These are phyloP conservation scores for Heteractis magnifica DNA, from an alignment of 92 coral and sea anemone genomes.

Conservation along the genomic window DNA sequence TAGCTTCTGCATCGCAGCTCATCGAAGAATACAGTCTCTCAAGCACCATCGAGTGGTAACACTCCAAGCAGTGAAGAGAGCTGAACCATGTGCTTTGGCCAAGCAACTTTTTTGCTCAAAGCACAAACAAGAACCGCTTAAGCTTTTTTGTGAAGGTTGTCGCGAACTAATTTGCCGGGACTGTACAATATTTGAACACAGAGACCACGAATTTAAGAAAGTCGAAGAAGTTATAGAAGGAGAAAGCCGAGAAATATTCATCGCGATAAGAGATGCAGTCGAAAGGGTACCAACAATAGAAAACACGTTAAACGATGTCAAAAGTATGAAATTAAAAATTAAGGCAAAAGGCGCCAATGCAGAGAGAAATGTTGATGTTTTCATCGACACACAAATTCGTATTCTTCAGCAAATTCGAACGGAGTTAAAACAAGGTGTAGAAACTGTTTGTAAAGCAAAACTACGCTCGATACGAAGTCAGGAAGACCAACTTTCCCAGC, in stretches of 20 bases:
- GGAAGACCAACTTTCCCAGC: slow-evolving; percentile 31
- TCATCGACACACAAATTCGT: slow-evolving; percentile 42
- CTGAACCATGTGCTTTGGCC: slow-evolving; percentile 31
- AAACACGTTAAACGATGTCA: slow-evolving; percentile 21
- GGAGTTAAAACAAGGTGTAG: slow-evolving; percentile 41
- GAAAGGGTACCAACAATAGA: slow-evolving; percentile 30
- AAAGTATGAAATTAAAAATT: slow-evolving; percentile 30
- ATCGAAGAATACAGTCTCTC: slow-evolving; percentile 28
- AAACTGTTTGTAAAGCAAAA: slow-evolving; percentile 31
- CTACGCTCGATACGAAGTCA: slow-evolving; percentile 42
- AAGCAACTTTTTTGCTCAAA: slow-evolving; percentile 21
- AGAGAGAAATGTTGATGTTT: slow-evolving; percentile 33
- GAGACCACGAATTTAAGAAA: slow-evolving; percentile 18
- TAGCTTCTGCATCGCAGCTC: slow-evolving; percentile 25
- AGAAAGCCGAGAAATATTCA: slow-evolving; percentile 28
- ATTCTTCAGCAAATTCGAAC: slow-evolving; percentile 38
- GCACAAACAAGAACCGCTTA: slow-evolving; percentile 19
- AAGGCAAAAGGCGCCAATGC: slow-evolving; percentile 19
- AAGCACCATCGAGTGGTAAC: slow-evolving; percentile 19
- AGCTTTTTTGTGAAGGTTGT: slow-evolving; percentile 28
- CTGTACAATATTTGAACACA: slow-evolving; percentile 36
- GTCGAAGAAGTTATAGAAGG: slow-evolving; percentile 13
- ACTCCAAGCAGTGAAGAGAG: slow-evolving; percentile 22
- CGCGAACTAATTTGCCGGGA: slow-evolving; percentile 22
- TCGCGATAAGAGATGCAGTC: slow-evolving; percentile 30